These are phyloP conservation scores for Aleiodes alternator DNA, from an alignment of 2,888 invertebrate genomes.

Conservation along the genomic window DNA sequence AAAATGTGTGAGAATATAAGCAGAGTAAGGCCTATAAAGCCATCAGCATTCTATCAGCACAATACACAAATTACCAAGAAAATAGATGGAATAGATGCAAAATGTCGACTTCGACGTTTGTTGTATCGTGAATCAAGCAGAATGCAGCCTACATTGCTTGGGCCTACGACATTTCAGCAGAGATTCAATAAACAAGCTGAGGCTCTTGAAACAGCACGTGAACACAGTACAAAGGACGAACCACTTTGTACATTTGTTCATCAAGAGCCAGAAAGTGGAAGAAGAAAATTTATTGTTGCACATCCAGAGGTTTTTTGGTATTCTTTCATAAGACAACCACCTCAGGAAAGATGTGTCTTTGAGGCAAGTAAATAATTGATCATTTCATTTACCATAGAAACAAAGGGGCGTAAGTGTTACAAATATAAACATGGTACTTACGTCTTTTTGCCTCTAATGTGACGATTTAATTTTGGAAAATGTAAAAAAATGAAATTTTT, in stretches of 20 bases:
- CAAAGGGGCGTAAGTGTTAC: too few species aligned
- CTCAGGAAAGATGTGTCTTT: slow-evolving; percentile 72
- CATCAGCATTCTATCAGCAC: slow-evolving; percentile 23
- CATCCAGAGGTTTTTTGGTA: slow-evolving; percentile 76
- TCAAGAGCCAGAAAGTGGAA: slow-evolving; percentile 67
- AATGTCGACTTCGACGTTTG: slow-evolving; percentile 1
- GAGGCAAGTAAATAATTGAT: slow-evolving; percentile 66
- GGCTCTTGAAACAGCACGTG: slow-evolving; percentile 66
- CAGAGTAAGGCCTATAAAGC: slow-evolving; percentile 9
- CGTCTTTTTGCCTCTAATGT: too few species aligned
- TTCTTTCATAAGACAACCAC: slow-evolving; percentile 57
- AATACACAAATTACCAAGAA: slow-evolving; percentile 8
- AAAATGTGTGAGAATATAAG: slow-evolving; percentile 30
- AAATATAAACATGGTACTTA: too few species aligned
- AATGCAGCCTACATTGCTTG: slow-evolving; percentile 64
- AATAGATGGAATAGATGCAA: slow-evolving; percentile 27
- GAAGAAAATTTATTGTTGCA: slow-evolving; percentile 73
- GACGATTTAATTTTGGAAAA: too few species aligned
- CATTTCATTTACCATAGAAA: not conserved
- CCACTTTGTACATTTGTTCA: slow-evolving; percentile 74
- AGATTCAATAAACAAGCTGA: slow-evolving; percentile 73
- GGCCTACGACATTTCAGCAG: slow-evolving; percentile 62
- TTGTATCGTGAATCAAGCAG: slow-evolving; percentile 27
- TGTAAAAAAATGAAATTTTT: too few species aligned
- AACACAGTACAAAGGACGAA: slow-evolving; percentile 59